A percentile compares a stretch with the other conserved stretches of the same genome.
phyloP scores from a whole-genome alignment of 2,113 vertebrate species.

The Puffinus mauretanicus region DNA sequence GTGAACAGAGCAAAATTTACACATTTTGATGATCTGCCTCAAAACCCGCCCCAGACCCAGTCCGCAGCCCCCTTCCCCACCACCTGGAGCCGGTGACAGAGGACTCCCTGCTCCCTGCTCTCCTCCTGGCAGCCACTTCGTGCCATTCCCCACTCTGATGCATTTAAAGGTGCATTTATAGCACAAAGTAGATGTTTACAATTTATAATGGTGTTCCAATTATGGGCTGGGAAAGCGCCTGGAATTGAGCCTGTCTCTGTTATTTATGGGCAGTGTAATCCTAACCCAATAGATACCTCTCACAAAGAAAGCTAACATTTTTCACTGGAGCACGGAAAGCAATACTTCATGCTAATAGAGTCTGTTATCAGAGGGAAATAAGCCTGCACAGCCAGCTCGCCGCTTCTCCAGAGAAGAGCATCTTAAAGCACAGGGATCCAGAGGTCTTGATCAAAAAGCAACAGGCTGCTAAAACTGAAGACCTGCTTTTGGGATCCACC shows the following conservation, averaged over 20 bases:
- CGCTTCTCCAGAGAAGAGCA: not conserved
- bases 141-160: not conserved
- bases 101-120: not conserved
- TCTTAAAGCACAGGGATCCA: not conserved
- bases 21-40: not conserved
- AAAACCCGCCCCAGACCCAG: fast-evolving
- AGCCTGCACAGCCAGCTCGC: not conserved
- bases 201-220: constrained; percentile 40
- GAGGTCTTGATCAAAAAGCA: not conserved
- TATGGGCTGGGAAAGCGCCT: constrained; percentile 20
- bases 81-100: not conserved
- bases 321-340: not conserved
- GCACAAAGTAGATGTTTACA: constrained; percentile 29
- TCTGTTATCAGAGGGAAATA: constrained; percentile 9
- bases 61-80: not conserved
- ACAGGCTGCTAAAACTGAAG: not conserved
- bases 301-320: not conserved
- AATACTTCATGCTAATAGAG: constrained; percentile 32
- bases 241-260: constrained; percentile 25
- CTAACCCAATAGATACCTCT: constrained; percentile 24
- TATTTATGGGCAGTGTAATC: constrained; percentile 49
- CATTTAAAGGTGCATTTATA: constrained; percentile 1
- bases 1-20: not conserved
- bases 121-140: not conserved
- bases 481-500: not conserved